A percentile compares a stretch with the other conserved stretches of the same genome.
Evolutionary conservation across 2,888 invertebrate species (phyloP).

Genomic region (Galerucella calmariensis): DNA sequence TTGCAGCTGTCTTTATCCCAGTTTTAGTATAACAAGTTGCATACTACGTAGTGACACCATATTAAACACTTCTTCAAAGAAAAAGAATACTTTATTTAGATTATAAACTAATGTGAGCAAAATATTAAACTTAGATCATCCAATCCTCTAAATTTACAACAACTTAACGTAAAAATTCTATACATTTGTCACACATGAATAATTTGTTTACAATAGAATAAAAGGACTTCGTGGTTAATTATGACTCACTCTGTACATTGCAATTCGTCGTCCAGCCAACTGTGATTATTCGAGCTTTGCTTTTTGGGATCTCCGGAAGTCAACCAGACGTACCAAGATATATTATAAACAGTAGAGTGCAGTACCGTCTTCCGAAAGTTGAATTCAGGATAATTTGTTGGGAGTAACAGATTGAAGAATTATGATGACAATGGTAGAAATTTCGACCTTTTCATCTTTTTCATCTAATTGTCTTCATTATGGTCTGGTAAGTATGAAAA

Average conservation of each 20-base stretch:
- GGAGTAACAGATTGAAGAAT: background rate
- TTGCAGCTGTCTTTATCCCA: background rate
- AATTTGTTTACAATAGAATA: too few relatives aligned
- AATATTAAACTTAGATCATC: too few relatives aligned
- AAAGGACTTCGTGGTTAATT: background rate
- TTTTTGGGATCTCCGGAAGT: conserved; percentile 38
- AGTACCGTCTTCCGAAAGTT: background rate
- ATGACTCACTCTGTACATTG: background rate
- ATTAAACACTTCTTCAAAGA: background rate
- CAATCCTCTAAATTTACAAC: too few relatives aligned
- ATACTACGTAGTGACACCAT: background rate
- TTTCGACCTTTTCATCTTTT: background rate
- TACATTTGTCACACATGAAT: too few relatives aligned
- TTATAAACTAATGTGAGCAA: too few relatives aligned
- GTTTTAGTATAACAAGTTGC: background rate
- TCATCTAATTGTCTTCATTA: background rate
- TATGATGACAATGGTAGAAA: background rate
- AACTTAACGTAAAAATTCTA: too few relatives aligned
- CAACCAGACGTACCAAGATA: conserved; percentile 28
- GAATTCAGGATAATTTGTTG: conserved; percentile 4
- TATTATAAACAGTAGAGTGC: conserved; percentile 22
- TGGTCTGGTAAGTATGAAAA: too few relatives aligned
- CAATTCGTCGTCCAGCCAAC: conserved; percentile 7
- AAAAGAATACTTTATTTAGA: background rate
- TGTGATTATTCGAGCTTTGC: conserved; percentile 4